A percentile compares a stretch with the other conserved stretches of the same genome.
phyloP scores from a whole-genome alignment of 2,113 vertebrate genomes.

The Caretta caretta region DNA sequence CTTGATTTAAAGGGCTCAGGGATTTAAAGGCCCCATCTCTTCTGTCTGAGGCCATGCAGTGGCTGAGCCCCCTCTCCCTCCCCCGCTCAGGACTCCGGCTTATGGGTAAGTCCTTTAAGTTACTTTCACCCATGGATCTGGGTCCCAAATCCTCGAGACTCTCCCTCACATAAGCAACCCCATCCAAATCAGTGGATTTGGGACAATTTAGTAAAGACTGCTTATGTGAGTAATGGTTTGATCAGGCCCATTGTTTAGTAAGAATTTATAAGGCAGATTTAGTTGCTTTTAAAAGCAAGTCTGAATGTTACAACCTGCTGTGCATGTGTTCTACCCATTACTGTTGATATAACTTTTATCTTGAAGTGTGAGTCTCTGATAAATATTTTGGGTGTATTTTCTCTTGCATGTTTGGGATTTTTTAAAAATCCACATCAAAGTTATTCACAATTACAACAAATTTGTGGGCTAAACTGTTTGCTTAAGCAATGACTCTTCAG shows the following conservation, averaged over 20 bases:
- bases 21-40: too few relatives aligned
- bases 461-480: slow-evolving; percentile 63
- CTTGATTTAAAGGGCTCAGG: too few relatives aligned
- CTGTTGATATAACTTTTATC: slow-evolving; percentile 62
- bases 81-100: too few relatives aligned
- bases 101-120: too few relatives aligned
- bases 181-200: background rate
- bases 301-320: slow-evolving; percentile 39
- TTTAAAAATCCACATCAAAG: slow-evolving; percentile 58
- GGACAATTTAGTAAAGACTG: background rate
- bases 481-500: slow-evolving; percentile 44
- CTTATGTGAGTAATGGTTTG: background rate
- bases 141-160: background rate
- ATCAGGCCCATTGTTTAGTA: background rate
- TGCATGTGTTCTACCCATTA: background rate
- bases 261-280: slow-evolving; percentile 9
- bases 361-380: slow-evolving; percentile 52
- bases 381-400: slow-evolving; percentile 58
- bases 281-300: background rate
- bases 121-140: background rate
- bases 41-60: too few relatives aligned
- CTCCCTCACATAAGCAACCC: background rate
- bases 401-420: slow-evolving; percentile 36
- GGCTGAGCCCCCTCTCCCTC: too few relatives aligned
- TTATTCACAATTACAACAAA: slow-evolving; percentile 62